These are phyloP conservation scores for Clarias platycephalus DNA, from an alignment of 2,797 vertebrate genomes.

Conservation along the genomic window DNA sequence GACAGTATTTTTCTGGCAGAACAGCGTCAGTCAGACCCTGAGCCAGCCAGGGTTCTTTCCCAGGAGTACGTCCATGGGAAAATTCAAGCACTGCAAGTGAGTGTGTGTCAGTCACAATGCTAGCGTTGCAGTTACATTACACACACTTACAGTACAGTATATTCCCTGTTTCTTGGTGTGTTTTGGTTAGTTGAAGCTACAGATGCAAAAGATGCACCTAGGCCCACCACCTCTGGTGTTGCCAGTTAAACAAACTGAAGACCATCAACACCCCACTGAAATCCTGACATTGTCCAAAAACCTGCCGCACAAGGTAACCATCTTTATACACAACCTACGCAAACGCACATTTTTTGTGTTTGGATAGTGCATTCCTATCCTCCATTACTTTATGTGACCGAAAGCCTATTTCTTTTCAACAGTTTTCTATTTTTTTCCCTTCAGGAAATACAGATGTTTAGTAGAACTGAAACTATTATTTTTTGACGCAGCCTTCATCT, in stretches of 20 bases:
- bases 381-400: background rate
- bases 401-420: background rate
- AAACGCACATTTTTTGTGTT: background rate
- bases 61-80: slow-evolving; percentile 89
- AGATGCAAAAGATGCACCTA: slow-evolving; percentile 84
- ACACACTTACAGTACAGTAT: background rate
- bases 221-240: slow-evolving; percentile 77
- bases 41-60: slow-evolving; percentile 81
- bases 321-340: slow-evolving; percentile 14
- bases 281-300: slow-evolving; percentile 57
- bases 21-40: slow-evolving; percentile 71
- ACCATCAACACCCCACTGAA: slow-evolving; percentile 79
- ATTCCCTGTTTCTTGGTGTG: background rate
- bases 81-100: slow-evolving; percentile 90
- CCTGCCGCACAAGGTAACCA: slow-evolving; percentile 73
- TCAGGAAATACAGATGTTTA: background rate
- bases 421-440: background rate
- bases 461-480: background rate
- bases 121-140: background rate
- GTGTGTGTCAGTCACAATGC: background rate
- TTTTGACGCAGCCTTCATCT: background rate
- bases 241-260: slow-evolving; percentile 73
- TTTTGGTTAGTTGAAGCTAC: slow-evolving; percentile 82
- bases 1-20: slow-evolving; percentile 94
- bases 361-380: background rate